Evolutionary conservation across 2,797 vertebrate species (phyloP), one percentile per base, ranked within the genome.

Genomic region (Emydoidea blandingii): DNA sequence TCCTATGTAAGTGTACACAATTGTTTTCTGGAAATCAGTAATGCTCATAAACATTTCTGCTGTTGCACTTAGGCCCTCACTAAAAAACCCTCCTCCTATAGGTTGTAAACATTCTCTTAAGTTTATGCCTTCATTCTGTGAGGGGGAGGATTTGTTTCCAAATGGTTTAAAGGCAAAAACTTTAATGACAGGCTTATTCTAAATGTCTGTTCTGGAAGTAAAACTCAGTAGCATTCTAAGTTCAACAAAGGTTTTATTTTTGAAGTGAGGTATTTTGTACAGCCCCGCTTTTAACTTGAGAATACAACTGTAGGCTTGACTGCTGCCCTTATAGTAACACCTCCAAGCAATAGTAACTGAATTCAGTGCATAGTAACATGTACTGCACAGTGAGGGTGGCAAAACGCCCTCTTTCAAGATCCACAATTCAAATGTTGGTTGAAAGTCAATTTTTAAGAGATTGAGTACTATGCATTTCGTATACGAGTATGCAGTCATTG

Each of bases 401-500:
- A 72, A 68, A 72, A 72, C 6, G 21, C 23, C n/a, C 21, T 68
- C n/a, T 37, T 72, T 72, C 68, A 72, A 25, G 21, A 68, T 4
- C 59, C 34, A 65, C 62, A 18, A 12, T 19, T 10, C n/a, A 41
- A 74, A n/a, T 27, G 14, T 92, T 84, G 0, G 0, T 47, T 47
- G 62, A 68, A 19, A 21, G 4, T 52, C 65, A 57, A 23, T 3
- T 96, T 95, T 94, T 57, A 79, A 90, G 50, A 87, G 18, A 14
- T 37, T 74, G 44, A 91, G 21, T 86, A 79, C 88, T 83, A 85
- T 34, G 4, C 65, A 8, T 82, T 95, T 93, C 83, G 54, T 27
- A 2, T 54, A 31, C 41, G 49, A 72, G 31, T 76, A 12, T 5
- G 44, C 21, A 31, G 91, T 65, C 21, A 29, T 59, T 90, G 87